Percentiles rank a stretch among this genome's conserved stretches.
Evolutionary conservation across 2,113 vertebrate genomes (phyloP).

Genomic region (Triplophysa rosa): DNA sequence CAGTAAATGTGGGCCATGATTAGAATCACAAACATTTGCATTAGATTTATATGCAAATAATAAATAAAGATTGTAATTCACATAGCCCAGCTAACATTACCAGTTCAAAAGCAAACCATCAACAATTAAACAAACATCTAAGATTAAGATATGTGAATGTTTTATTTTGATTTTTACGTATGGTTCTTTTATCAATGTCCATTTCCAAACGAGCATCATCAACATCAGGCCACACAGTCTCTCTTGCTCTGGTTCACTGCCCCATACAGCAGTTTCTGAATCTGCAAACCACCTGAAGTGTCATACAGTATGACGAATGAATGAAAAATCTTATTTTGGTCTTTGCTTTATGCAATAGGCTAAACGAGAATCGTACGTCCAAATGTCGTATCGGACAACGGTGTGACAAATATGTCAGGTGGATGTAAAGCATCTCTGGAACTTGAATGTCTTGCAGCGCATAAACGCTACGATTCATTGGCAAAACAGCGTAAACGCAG

Average conservation of each 20-base stretch:
- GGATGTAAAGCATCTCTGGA: not conserved
- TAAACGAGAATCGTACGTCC: constrained; percentile 13
- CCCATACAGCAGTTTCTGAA: not conserved
- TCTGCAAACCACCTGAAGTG: constrained; percentile 13
- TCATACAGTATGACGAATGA: not conserved
- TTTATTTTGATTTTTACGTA: no score
- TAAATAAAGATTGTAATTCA: constrained; percentile 9
- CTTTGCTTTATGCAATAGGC: not conserved
- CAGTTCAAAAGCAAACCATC: no score
- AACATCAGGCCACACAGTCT: constrained; percentile 30
- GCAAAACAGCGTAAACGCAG: not conserved
- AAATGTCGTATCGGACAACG: not conserved
- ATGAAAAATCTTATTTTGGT: not conserved
- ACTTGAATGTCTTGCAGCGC: not conserved
- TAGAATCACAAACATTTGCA: not conserved
- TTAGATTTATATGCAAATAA: constrained; percentile 29
- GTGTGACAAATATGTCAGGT: constrained; percentile 2
- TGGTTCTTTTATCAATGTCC: not conserved
- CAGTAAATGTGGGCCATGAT: not conserved
- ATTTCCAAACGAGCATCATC: not conserved
- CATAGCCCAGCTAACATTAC: no score
- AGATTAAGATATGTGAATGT: no score
- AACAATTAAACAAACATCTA: no score
- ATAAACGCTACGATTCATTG: not conserved
- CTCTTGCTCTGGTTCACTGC: not conserved